Conservation (phyloP, 1,140 invertebrate species). For the Drosophila oshimai region DNA sequence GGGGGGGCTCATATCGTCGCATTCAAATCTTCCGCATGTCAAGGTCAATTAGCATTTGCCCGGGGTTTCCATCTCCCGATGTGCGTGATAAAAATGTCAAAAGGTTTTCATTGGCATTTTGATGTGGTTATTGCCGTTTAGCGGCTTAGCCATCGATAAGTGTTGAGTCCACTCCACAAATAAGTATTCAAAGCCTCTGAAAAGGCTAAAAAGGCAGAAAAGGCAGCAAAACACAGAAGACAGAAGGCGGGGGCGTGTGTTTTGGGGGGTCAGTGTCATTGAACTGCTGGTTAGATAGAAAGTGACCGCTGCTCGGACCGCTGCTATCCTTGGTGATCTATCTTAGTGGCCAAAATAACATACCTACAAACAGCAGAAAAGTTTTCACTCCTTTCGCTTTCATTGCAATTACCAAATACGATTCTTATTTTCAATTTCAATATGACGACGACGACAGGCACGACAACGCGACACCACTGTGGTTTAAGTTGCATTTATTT, state of each 20-base stretch:
- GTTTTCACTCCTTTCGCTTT: constrained; percentile 81
- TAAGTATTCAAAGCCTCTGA: neutral
- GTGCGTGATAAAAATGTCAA: constrained; percentile 79
- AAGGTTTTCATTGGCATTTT: constrained; percentile 78
- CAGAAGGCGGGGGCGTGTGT: constrained; percentile 29
- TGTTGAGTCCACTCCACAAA: constrained; percentile 56
- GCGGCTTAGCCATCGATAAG: constrained; percentile 61
- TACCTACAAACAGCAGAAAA: constrained; percentile 37
- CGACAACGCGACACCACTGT: constrained; percentile 50
- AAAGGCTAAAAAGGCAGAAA: neutral
- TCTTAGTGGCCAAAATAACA: constrained; percentile 73
- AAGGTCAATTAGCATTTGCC: constrained; percentile 76
- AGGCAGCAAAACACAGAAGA: neutral
- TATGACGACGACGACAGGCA: constrained; percentile 74
- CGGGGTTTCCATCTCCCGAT: constrained; percentile 1
- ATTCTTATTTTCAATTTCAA: constrained; percentile 82
- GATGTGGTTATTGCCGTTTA: constrained; percentile 67
- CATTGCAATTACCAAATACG: constrained; percentile 80
- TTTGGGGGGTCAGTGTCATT: constrained; percentile 61
- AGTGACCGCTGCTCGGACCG: constrained; percentile 56
- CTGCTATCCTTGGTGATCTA: constrained; percentile 74
- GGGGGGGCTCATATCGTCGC: constrained; percentile 29
- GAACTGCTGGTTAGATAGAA: constrained; percentile 61
- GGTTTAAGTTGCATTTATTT: neutral
- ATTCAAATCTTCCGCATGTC: constrained; percentile 78